Evolutionary conservation across 2,797 vertebrate species (phyloP), one percentile per base, ranked within the genome.

Genomic region (Gymnothorax javanicus): DNA sequence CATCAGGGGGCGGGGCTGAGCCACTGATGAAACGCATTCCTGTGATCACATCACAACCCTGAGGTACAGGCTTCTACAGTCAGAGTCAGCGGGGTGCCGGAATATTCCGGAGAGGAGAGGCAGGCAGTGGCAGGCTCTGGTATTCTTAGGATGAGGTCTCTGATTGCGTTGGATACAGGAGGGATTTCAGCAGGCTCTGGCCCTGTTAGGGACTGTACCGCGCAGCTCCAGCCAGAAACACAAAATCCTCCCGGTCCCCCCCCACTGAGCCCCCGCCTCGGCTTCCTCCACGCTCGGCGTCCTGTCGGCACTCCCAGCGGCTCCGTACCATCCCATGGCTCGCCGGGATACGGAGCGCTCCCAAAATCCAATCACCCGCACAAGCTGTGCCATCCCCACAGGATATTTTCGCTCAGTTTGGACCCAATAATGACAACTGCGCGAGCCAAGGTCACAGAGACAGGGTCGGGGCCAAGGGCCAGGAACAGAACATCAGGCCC

Each of bases 131-230:
- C 33, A 2, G 27, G 71, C 8, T 8, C 71, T 52, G 43, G 73
- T 33, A 12, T 13, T 86, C 90, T 83, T 12, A 23, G 82, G 90
- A 94, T 90, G 90, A 62, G 12, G 60, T 81, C 87, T 77, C 87
- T 87, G 88, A 93, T 92, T 91, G 88, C 85, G 90, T 91, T 89
- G 89, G 92, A 88, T 89, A 73, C 88, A 25, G 87, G 89, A 91
- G 88, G 86, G 90, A 94, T 92, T 91, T 92, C 88, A 92, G 87
- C 86, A 82, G 87, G 91, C 91, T 87, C 86, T 57, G 56, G 87
- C 4, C 11, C 64, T 90, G 88, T 92, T 92, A 89, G 86, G 71
- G 50, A 20, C 85, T 87, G 91, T 91, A 87, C 89, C 89, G 91
- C 90, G 91, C 89, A 89, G 43, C 56, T 59, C 27, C 58, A 50